Base-by-base conservation (phyloP, 2,797 vertebrate genomes). In the Tenualosa thibaudeaui region DNA sequence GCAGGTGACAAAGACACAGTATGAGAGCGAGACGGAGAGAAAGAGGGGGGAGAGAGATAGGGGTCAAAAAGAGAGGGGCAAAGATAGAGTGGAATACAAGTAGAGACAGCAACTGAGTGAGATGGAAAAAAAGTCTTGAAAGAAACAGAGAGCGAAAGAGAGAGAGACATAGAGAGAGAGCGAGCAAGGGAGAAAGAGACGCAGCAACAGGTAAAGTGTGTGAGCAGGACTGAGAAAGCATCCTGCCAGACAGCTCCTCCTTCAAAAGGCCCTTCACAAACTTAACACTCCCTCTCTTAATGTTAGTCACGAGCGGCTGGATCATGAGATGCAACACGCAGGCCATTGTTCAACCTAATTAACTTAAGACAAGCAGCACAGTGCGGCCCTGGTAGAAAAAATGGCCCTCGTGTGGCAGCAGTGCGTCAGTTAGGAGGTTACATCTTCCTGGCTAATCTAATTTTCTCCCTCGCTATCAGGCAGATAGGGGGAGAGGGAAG, bases 1-100 rank as follows among this genome's bases (percentile, higher is more conserved):
- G n/a, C 22, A 60, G 58, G 58, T 60, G 58, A 60, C 58, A 60
- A 9, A 60, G 58, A 62, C 58, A 24, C 7, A 78, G 65, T 17
- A 37, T 3, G 81, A 78, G 83, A 78, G 58, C 83, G 75, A 58
- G 81, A 84, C 54, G 22, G 17, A 56, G 17, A 56, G 53, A 56
- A 22, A 56, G 6, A 56, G 17, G 54, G 54, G 75, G 56, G 26
- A 82, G n/a, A 9, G n/a, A 62, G 7, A 9, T n/a, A 58, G 22
- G 58, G 56, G 71, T 17, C 19, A 19, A 58, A 1, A 62, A n/a
- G 17, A 78, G 71, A 46, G 71, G 19, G 37, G 15, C 17, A 22
- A 19, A 46, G 40, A 22, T 40, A 46, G 71, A 78, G 71, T 78
- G 37, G 37, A 78, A 78, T 78, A 78, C 40, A 40, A 5, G 6